A percentile compares a stretch with the other conserved stretches of the same genome.
Conservation (phyloP, 2,888 invertebrate genomes). For the Ormyrus nitidulus region DNA sequence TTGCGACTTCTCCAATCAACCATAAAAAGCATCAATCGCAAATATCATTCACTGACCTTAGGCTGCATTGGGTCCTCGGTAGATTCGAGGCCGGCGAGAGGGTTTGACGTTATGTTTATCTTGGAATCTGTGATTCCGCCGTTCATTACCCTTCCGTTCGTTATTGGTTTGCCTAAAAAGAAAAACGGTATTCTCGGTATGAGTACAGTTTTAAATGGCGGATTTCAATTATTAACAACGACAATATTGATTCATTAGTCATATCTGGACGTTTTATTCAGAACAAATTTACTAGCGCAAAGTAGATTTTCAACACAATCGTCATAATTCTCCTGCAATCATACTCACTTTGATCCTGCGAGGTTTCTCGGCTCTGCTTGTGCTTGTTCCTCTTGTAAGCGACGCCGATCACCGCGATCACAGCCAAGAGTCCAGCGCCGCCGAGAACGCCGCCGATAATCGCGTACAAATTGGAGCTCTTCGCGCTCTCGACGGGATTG, state of each 20-base stretch:
- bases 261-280: too few species aligned
- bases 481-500: constrained; percentile 69
- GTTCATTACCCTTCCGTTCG: constrained; percentile 73
- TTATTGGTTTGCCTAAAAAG: constrained; percentile 70
- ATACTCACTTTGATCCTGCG: constrained; percentile 70
- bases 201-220: too few species aligned
- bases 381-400: constrained; percentile 76
- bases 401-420: constrained; percentile 72
- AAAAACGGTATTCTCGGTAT: too few species aligned
- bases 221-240: too few species aligned
- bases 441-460: constrained; percentile 79
- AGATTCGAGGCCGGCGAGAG: constrained; percentile 81
- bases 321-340: too few species aligned
- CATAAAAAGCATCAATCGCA: constrained; percentile 53
- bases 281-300: too few species aligned
- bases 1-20: constrained; percentile 52
- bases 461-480: constrained; percentile 76
- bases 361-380: constrained; percentile 74
- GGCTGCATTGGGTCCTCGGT: constrained; percentile 79
- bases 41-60: constrained; percentile 70
- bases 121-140: constrained; percentile 74
- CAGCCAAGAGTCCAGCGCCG: constrained; percentile 76
- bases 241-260: too few species aligned
- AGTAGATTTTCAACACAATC: too few species aligned
- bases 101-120: constrained; percentile 87